A percentile compares a stretch with the other conserved stretches of the same genome.
Evolutionary conservation across 1,140 invertebrate species (phyloP).

Genomic region (Proctacanthus coquilletti): DNA sequence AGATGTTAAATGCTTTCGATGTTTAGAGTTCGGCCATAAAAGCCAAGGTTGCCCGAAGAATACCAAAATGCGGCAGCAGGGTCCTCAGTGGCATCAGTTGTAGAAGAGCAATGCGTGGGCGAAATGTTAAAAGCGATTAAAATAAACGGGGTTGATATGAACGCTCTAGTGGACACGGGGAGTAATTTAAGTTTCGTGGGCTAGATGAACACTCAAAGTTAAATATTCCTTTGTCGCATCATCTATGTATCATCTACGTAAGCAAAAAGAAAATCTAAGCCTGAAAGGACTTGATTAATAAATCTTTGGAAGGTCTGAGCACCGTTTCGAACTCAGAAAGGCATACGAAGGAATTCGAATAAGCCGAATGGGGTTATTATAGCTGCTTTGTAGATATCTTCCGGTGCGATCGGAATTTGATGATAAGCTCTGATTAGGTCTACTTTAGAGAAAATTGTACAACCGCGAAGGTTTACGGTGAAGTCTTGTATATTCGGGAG

Average conservation of each 20-base stretch:
- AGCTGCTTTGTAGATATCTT: constrained; percentile 26
- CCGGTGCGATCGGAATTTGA: constrained; percentile 23
- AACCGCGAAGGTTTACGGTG: constrained; percentile 19
- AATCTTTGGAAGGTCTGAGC: constrained; percentile 9
- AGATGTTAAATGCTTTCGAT: too few relatives aligned
- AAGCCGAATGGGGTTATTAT: constrained; percentile 18
- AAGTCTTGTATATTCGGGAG: constrained; percentile 22
- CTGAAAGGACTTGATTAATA: constrained; percentile 3
- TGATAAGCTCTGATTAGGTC: constrained; percentile 34
- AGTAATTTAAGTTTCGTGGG: too few relatives aligned
- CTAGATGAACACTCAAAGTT: too few relatives aligned
- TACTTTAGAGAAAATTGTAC: constrained; percentile 27
- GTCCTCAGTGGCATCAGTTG: too few relatives aligned
- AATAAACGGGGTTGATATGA: too few relatives aligned
- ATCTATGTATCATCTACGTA: constrained; percentile 31
- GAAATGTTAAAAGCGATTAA: too few relatives aligned
- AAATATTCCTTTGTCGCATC: too few relatives aligned
- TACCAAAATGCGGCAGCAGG: too few relatives aligned
- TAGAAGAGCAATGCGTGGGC: too few relatives aligned
- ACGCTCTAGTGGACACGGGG: too few relatives aligned
- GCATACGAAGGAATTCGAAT: not conserved
- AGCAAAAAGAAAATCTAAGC: constrained; percentile 9
- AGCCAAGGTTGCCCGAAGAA: too few relatives aligned
- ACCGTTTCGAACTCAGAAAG: constrained; percentile 16
- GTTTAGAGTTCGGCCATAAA: too few relatives aligned